phyloP scores from a whole-genome alignment of 2,888 invertebrate genomes.

The Drosophila merina region DNA sequence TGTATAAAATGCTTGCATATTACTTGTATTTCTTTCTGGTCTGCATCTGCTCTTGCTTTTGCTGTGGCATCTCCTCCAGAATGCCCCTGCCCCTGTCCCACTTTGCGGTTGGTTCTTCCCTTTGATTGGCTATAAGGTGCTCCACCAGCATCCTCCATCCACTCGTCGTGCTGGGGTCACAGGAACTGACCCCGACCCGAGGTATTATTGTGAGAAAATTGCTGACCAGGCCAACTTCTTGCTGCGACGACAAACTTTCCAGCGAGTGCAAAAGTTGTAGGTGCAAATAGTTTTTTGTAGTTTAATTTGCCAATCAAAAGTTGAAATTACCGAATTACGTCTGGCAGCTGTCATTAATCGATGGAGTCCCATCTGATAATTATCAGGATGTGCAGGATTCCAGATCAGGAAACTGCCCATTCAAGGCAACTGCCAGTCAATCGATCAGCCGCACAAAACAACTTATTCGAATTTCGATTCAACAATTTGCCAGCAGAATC shows the following conservation, averaged over 20 bases:
- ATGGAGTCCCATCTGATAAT: conserved; percentile 9
- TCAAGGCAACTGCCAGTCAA: conserved; percentile 40
- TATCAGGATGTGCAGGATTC: conserved; percentile 7
- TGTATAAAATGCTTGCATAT: conserved; percentile 71
- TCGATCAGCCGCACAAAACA: conserved; percentile 43
- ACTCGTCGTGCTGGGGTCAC: conserved; percentile 44
- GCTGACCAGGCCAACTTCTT: conserved; percentile 33
- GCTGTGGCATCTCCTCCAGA: conserved; percentile 13
- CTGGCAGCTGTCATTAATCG: conserved; percentile 23
- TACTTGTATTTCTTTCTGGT: conserved; percentile 48
- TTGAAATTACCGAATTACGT: conserved; percentile 40
- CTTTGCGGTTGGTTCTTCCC: conserved; percentile 54
- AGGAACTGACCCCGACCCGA: conserved; percentile 62
- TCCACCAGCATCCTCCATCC: conserved; percentile 37
- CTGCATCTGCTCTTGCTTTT: conserved; percentile 14
- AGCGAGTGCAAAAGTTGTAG: conserved; percentile 45
- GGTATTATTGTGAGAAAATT: conserved; percentile 63
- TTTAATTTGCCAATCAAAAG: conserved; percentile 50
- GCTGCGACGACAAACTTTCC: conserved; percentile 40
- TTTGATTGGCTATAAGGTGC: conserved; percentile 62
- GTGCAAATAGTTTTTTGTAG: conserved; percentile 47
- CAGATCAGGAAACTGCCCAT: conserved; percentile 29
- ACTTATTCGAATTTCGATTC: conserved; percentile 55
- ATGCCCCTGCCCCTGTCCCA: background rate
- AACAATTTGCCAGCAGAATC: conserved; percentile 40